Base-by-base conservation (phyloP, 2,797 vertebrate genomes). In the Manis pentadactyla region DNA sequence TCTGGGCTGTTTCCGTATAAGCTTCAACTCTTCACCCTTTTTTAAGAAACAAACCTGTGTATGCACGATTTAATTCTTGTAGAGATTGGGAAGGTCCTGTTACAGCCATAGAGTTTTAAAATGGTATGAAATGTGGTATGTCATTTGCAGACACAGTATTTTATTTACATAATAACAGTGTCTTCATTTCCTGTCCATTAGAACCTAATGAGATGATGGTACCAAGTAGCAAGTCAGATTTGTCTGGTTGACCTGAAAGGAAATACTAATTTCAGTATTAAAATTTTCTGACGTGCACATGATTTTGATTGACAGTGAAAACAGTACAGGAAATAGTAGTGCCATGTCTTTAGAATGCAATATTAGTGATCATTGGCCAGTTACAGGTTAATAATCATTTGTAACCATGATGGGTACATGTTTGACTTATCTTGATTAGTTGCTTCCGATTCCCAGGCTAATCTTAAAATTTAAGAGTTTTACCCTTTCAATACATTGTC, bases 301-400 rank as follows among this genome's bases (percentile, higher is more conserved):
- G 73, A 34, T 82, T 93, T 93, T 96, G 83, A 51, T 55, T 68
- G 57, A 69, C 7, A 12, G 66, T 82, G 71, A 34, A 88, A 90
- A 53, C 46, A 88, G 14, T n/a, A 66, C 57, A 55, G 66, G 21
- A 93, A 71, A 37, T 86, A 64, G 29, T 79, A 87, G 8, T 86
- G 37, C 57, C 29, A 34, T 89, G 86, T 89, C 21, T 66, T 87
- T 55, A 59, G 42, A 74, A 87, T 55, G 39, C 42, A 66, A 4
- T 90, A 55, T 46, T 57, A 37, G 34, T 71, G 84, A 29, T 23
- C 27, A 19, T 13, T 68, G 51, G 42, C 59, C 29, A 63, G 19
- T 51, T 37, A 11, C 31, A 55, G 57, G 37, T 68, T 85, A 73
- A 25, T 75, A 59, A 73, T 93, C 12, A 11, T 78, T 29, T 82